phyloP scores from a whole-genome alignment of 2,888 invertebrate species.

The Drosophila aldrichi region DNA sequence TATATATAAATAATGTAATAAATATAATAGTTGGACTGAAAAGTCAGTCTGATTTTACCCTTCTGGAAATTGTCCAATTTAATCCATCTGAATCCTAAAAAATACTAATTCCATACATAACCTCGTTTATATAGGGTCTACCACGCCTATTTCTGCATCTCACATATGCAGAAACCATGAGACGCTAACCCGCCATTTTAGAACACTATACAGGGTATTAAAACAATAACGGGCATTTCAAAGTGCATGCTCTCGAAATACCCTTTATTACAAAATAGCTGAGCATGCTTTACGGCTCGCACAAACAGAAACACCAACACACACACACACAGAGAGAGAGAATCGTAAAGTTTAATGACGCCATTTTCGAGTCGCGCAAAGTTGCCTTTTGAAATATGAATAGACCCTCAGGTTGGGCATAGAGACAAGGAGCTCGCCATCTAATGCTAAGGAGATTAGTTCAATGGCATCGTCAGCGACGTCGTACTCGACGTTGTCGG shows the following conservation, averaged over 20 bases:
- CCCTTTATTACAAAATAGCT: slow-evolving; percentile 80
- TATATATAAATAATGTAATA: too few relatives aligned
- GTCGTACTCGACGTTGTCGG: slow-evolving; percentile 15
- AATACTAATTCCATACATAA: too few relatives aligned
- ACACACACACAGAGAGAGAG: slow-evolving; percentile 35
- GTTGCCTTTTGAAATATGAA: slow-evolving; percentile 81
- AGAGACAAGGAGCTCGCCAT: slow-evolving; percentile 14
- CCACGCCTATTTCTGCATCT: neutral
- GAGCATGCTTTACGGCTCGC: slow-evolving; percentile 69
- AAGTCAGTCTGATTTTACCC: too few relatives aligned
- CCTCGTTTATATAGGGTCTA: neutral
- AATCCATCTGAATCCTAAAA: too few relatives aligned
- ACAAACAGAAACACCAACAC: slow-evolving; percentile 3
- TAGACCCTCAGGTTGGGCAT: slow-evolving; percentile 45
- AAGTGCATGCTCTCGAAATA: slow-evolving; percentile 69
- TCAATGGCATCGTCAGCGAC: slow-evolving; percentile 45
- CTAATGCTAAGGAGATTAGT: slow-evolving; percentile 80
- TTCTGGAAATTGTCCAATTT: too few relatives aligned
- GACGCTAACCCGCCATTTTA: too few relatives aligned
- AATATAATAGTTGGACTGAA: too few relatives aligned
- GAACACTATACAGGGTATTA: slow-evolving; percentile 39
- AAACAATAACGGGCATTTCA: slow-evolving; percentile 56
- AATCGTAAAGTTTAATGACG: slow-evolving; percentile 81
- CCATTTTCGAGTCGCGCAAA: slow-evolving; percentile 77
- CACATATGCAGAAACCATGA: neutral